Conservation (phyloP, 2,888 invertebrate species). For the Cephus pulcher region DNA sequence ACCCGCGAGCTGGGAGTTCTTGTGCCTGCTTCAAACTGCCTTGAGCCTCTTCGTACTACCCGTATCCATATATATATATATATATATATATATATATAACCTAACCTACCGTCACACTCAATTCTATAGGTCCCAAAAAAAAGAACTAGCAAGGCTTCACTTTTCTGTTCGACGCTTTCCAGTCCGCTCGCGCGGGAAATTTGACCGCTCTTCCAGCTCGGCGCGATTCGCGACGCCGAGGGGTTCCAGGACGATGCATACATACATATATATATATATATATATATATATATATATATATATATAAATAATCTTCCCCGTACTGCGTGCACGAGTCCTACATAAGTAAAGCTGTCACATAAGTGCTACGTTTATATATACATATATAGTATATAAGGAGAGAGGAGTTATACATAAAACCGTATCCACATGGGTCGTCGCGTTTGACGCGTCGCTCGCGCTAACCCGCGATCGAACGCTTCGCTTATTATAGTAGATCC, state of each 20-base stretch:
- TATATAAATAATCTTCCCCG: background rate
- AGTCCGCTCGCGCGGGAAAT: conserved; percentile 2
- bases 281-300: too few species aligned
- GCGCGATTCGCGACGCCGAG: conserved; percentile 3
- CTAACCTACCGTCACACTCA: background rate
- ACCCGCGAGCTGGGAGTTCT: background rate
- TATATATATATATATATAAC: too few species aligned
- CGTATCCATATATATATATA: background rate
- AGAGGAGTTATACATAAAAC: background rate
- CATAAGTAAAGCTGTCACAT: background rate
- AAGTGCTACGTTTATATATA: background rate
- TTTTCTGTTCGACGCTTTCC: background rate
- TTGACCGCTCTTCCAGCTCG: conserved; percentile 3
- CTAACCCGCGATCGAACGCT: conserved; percentile 5
- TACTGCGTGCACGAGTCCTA: background rate
- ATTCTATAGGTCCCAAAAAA: background rate
- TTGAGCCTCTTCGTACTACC: background rate
- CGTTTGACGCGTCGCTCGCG: background rate
- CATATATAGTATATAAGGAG: background rate
- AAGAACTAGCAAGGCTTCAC: background rate
- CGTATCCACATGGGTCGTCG: background rate
- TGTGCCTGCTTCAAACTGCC: background rate
- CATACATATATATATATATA: too few species aligned
- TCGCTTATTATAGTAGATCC: conserved; percentile 8
- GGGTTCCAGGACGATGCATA: background rate